A percentile compares a stretch with the other conserved stretches of the same genome.
These are phyloP conservation scores for Spheniscus mendiculus DNA, from an alignment of 2,113 vertebrate genomes.

Conservation along the genomic window DNA sequence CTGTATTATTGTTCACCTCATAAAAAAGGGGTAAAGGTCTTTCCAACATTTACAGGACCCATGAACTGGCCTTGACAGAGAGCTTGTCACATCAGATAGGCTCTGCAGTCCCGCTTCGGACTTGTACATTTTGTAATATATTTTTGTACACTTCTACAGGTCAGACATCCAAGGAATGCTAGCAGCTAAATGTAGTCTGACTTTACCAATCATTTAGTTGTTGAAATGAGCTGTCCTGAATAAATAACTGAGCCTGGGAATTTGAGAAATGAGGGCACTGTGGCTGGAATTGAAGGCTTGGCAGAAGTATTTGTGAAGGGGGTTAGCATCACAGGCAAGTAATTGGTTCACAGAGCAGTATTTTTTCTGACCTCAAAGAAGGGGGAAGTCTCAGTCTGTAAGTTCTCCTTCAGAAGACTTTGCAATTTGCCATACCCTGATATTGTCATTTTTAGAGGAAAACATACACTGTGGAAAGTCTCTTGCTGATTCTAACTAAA, in stretches of 20 bases:
- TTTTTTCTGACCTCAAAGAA: constrained; percentile 1
- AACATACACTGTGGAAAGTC: background rate
- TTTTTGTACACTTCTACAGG: background rate
- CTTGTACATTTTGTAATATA: constrained; percentile 3
- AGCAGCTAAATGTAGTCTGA: constrained; percentile 26
- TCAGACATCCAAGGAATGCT: constrained; percentile 36
- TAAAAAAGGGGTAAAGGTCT: background rate
- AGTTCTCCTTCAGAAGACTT: background rate
- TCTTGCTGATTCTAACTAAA: constrained; percentile 32
- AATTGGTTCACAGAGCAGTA: background rate
- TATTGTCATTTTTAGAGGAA: constrained; percentile 20
- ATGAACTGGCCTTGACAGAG: background rate
- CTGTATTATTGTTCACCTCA: background rate
- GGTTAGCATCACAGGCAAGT: constrained; percentile 8
- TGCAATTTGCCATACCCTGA: background rate
- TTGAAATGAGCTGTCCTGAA: constrained; percentile 47
- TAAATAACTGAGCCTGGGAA: constrained; percentile 27
- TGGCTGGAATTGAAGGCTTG: constrained; percentile 22
- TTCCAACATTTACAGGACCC: background rate
- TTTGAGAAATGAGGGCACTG: constrained; percentile 17
- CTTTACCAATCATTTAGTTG: constrained; percentile 9
- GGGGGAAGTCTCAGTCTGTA: background rate
- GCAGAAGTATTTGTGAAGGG: background rate
- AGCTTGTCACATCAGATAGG: background rate
- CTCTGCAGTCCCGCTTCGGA: background rate